Evolutionary conservation across 2,797 vertebrate species (phyloP), one percentile per base, ranked within the genome.

Genomic region (Sebastes vulpes): DNA sequence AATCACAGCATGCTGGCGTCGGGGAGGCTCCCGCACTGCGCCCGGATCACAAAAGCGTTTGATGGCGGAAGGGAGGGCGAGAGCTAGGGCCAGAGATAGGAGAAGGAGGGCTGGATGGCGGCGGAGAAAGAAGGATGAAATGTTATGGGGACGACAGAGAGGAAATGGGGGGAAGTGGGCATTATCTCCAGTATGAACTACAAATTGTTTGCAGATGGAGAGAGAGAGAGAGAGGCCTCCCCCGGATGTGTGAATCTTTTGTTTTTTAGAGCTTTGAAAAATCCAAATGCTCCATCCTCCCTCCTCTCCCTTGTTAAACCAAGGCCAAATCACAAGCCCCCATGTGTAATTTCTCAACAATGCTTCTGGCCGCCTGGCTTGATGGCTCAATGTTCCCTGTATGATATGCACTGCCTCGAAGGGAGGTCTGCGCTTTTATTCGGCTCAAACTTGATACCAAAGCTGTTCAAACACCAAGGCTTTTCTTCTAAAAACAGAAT

Each of bases 371-470:
- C 61, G 92, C 88, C 92, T 84, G 88, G 92, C 90, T 94, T 95
- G 94, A 95, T 94, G 93, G 92, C 95, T 96, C 92, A 93, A 94
- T 96, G 94, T 91, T 95, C 90, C 87, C 89, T 79, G 79, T 86
- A 88, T 91, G 92, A 92, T 93, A 90, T 89, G 81, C 52, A 80
- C 57, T 81, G 92, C 86, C 92, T 94, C 92, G 90, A 90, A 95
- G 84, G 92, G 87, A 94, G 91, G 83, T 86, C 90, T 86, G 84
- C 1, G 67, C 93, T 93, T 95, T 95, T 93, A 90, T 94, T 90
- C 89, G 26, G 77, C 90, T 88, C 93, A 91, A 94, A 93, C 90
- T 93, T 93, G 90, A 95, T 94, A 93, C 77, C 65, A 84, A 92
- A 90, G 86, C 94, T 89, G 84, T 94, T 92, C 88, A 92, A 90